Evolutionary conservation across 64 coral and sea anemone genomes (phyloP), one percentile per base, ranked within the genome.

Genomic region (Astreopora myriophthalma): DNA sequence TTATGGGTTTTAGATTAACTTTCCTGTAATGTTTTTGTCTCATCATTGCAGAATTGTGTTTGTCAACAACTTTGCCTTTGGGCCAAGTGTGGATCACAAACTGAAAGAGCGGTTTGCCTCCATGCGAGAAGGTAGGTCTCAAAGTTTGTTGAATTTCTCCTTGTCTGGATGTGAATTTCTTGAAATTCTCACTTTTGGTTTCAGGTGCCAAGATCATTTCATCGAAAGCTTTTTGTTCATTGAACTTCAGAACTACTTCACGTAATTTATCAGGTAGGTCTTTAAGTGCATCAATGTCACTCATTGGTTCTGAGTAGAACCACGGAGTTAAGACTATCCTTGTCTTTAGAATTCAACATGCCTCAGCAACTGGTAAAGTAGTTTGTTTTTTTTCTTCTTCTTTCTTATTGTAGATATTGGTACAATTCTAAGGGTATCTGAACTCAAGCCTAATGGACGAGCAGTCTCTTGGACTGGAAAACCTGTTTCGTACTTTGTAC

Each of bases 41-140:
- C 22, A 85, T 22, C 22, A 73, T 38, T 68, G 5, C 48, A 96
- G 95, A 22, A 82, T 98, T 92, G 92, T 98, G 27, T 98, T 98
- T 98, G 96, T 98, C 51, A 98, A 98, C 79, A 98, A 98, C 62
- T 98, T 95, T 95, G 96, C 96, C 13, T 98, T 98, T 91, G 96
- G 96, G 23, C 96, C 96, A 87, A 44, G 79, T 87, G 96, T 98
- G 10, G 96, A 98, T 52, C 96, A 98, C 39, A 93, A 93, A 82
- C 55, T 98, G 17, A 98, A 98, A 58, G 93, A 98, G 73, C 48
- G 94, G 29, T 98, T 98, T 77, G 83, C 96, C 30, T 79, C 94
- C 3, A 93, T 98, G 96, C 93, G 93, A 95, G 96, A 98, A 80
- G 96, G 96, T 93, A 8, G 23, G 85, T 69, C n/a, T 5, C 32